Conservation (phyloP, 2,797 vertebrate genomes). For the Carduelis carduelis region DNA sequence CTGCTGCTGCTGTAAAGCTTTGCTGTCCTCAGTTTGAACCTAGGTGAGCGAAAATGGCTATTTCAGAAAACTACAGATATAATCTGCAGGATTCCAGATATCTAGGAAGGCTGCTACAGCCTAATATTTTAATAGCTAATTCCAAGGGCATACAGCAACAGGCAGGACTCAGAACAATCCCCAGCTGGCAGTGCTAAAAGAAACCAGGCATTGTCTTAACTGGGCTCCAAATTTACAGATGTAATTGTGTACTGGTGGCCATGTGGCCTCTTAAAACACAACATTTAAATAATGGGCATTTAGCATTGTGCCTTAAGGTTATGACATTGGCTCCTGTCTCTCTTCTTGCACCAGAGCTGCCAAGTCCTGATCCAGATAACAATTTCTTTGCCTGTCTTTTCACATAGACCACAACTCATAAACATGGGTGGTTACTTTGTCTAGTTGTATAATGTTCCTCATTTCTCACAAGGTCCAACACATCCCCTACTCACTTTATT, state of each 20-base stretch:
- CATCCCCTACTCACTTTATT: not conserved
- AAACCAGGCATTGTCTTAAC: not conserved
- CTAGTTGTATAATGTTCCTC: not conserved
- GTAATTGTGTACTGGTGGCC: not conserved
- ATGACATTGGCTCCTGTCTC: not conserved
- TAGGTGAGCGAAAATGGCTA: slow-evolving; percentile 18
- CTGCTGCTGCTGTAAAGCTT: slow-evolving; percentile 4
- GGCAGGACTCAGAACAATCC: not conserved
- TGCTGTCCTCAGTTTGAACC: slow-evolving; percentile 53
- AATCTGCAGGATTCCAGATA: slow-evolving; percentile 35
- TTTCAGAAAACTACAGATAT: slow-evolving; percentile 35
- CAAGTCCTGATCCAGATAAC: not conserved
- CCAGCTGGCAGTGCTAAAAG: slow-evolving; percentile 3
- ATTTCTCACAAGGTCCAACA: not conserved
- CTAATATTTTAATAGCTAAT: slow-evolving; percentile 12
- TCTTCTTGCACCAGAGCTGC: not conserved
- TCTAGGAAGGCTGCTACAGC: not conserved
- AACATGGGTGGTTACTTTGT: not conserved
- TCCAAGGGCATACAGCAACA: slow-evolving; percentile 8
- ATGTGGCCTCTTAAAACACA: not conserved
- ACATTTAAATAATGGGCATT: not conserved
- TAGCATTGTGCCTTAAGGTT: not conserved
- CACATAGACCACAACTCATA: not conserved
- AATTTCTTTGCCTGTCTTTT: not conserved
- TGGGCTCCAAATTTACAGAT: not conserved